These are phyloP conservation scores for Timema cristinae DNA, from an alignment of 2,888 invertebrate genomes.

Conservation along the genomic window DNA sequence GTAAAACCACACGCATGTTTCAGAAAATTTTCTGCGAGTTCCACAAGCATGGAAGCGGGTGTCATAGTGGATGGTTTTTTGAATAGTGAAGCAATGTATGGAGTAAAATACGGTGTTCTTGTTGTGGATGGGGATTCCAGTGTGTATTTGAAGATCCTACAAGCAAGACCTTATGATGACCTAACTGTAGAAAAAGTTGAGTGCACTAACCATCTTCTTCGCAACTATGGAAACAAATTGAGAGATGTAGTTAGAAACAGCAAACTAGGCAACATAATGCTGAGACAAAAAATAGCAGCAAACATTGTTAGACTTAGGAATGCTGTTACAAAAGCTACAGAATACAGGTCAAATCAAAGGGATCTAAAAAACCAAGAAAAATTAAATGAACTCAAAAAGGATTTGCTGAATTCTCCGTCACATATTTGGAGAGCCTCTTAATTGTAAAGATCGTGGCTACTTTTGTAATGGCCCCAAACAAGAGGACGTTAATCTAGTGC, in stretches of 20 bases:
- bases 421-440: no score
- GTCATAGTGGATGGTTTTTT: neutral
- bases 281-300: neutral
- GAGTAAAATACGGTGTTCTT: conserved; percentile 4
- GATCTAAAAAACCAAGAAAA: neutral
- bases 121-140: neutral
- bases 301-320: neutral
- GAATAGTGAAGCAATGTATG: conserved; percentile 1
- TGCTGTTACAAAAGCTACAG: neutral
- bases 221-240: neutral
- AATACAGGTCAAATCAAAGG: no score
- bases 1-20: no score
- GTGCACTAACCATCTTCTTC: neutral
- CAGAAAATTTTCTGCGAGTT: neutral
- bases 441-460: no score
- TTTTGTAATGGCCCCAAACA: no score
- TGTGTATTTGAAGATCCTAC: conserved; percentile 7
- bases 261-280: neutral
- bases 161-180: conserved; percentile 7
- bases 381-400: no score
- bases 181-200: conserved; percentile 6
- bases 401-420: no score
- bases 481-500: no score
- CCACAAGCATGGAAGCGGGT: neutral
- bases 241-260: conserved; percentile 1